phyloP scores from a whole-genome alignment of 2,797 vertebrate genomes.

The Lithobates pipiens region DNA sequence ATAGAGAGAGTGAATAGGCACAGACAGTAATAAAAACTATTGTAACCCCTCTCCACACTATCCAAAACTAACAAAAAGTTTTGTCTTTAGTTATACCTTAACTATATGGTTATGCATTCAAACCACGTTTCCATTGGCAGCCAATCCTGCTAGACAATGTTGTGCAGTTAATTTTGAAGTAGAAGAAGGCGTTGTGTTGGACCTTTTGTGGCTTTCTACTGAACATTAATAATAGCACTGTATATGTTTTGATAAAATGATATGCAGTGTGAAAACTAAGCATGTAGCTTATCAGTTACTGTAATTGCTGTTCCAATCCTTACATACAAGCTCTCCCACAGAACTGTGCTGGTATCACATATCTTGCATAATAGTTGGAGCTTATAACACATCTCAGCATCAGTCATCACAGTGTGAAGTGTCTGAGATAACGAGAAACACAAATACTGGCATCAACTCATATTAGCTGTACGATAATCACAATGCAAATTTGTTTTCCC shows the following conservation, averaged over 20 bases:
- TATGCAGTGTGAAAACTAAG: not conserved
- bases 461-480: slow-evolving; percentile 10
- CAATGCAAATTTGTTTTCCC: slow-evolving; percentile 44
- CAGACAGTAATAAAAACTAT: too few species aligned
- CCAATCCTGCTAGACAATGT: too few species aligned
- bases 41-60: too few species aligned
- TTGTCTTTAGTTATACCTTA: too few species aligned
- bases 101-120: too few species aligned
- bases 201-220: too few species aligned
- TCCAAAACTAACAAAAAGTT: too few species aligned
- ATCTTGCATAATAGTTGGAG: not conserved
- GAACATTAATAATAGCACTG: not conserved
- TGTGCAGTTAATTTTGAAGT: too few species aligned
- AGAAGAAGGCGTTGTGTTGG: too few species aligned
- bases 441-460: not conserved
- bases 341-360: not conserved
- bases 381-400: not conserved
- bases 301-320: not conserved
- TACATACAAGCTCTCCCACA: not conserved
- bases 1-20: too few species aligned
- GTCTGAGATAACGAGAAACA: not conserved
- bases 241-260: not conserved
- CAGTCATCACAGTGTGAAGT: slow-evolving; percentile 13
- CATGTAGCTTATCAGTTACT: not conserved
- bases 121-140: too few species aligned